Evolutionary conservation across 2,113 vertebrate species (phyloP).

Genomic region (Alosa alosa): DNA sequence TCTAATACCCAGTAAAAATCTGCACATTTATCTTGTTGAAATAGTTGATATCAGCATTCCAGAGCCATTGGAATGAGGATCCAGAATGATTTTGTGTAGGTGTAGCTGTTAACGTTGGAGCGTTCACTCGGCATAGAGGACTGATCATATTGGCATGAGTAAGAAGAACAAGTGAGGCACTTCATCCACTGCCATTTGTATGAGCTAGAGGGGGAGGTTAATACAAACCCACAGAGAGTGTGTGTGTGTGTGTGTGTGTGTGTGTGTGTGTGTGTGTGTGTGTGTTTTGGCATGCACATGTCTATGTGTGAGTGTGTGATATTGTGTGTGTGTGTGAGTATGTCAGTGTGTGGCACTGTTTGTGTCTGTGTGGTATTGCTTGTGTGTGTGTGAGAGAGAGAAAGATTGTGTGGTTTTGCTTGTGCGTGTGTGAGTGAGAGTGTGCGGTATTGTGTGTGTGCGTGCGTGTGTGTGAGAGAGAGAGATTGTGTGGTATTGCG

Average conservation of each 20-base stretch:
- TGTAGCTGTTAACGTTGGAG: not conserved
- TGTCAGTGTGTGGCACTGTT: constrained; percentile 37
- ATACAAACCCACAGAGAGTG: constrained; percentile 49
- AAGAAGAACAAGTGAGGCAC: not conserved
- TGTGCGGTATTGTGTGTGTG: constrained; percentile 24
- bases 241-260: constrained; percentile 40
- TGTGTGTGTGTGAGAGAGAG: constrained; percentile 34
- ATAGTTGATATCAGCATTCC: not conserved
- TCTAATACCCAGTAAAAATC: not conserved
- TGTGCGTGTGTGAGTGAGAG: constrained; percentile 30
- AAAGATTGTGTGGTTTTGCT: not conserved
- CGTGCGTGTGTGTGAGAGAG: constrained; percentile 44
- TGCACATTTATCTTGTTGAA: too few relatives aligned
- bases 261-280: constrained; percentile 41
- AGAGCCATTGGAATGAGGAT: not conserved
- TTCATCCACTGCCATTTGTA: not conserved
- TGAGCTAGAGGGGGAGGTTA: constrained; percentile 39
- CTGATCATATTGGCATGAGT: not conserved
- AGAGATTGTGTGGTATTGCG: constrained; percentile 34
- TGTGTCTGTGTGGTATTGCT: constrained; percentile 29
- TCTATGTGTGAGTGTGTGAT: constrained; percentile 25
- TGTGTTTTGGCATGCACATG: constrained; percentile 12
- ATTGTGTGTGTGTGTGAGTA: constrained; percentile 35
- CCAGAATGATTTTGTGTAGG: not conserved
- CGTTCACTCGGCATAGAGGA: too few relatives aligned